Base-by-base conservation (phyloP, 2,888 invertebrate genomes). In the Brachyptera risi region DNA sequence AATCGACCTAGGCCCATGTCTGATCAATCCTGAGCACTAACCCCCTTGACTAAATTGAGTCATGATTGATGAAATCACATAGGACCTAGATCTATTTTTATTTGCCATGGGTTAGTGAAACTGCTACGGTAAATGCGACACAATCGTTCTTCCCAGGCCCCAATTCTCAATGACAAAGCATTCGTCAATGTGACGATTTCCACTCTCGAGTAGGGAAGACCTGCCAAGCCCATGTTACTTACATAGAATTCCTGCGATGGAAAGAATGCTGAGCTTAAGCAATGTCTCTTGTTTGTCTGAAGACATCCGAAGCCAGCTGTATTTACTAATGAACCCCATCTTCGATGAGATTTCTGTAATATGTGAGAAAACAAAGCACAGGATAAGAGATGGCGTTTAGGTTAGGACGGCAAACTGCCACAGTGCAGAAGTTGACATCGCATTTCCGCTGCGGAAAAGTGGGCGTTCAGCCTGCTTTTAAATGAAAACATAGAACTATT, bases 221-320 rank as follows among this genome's bases (percentile, higher is more conserved):
- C n/a, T n/a, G n/a, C n/a, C n/a, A n/a, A n/a, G n/a, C n/a, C n/a
- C n/a, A n/a, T 61, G 67, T 66, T 72, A 86, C 92, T 87, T 82
- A 96, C 96, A 95, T 71, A 97, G 80, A 73, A 96, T 87, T 60
- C 92, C 91, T 69, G 95, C 96, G 74, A 94, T 82, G 57, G 96
- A 88, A 68, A 97, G 82, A 73, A 97, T 91, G 67, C 90, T 85
- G 71, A 96, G 78, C 74, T 93, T 92, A 49, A 92, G 76, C 59
- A 92, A 77, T 37, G 90, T 90, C 73, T 92, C 90, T 73, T 92
- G 90, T 71, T 92, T 92, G 68, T 90, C 89, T 60, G 84, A 79
- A 47, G 83, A 83, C 73, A 81, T 76, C 47, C 75, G 74, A 65
- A 78, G 67, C 57, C 74, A 73, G 65, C 72, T 73, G 13, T 74